Evolutionary conservation across 30 jellyfish, hydroid and myxozoan species (phyloP).

Genomic region (Aurelia coerulea): DNA sequence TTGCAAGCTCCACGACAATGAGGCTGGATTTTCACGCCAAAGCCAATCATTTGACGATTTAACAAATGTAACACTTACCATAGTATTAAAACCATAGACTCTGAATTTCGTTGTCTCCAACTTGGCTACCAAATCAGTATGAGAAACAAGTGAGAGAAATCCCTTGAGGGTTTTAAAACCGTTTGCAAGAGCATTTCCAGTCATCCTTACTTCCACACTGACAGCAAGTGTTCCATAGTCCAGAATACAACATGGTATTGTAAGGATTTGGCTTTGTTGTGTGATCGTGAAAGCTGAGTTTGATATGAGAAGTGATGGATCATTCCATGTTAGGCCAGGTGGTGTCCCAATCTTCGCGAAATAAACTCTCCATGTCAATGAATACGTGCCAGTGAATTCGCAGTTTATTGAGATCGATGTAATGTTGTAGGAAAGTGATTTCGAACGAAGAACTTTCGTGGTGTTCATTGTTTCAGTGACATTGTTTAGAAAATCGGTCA

Average conservation of each 20-base stretch:
- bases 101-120: constrained; percentile 14
- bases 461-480: not conserved
- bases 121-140: constrained; percentile 31
- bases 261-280: constrained; percentile 13
- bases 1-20: no score
- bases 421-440: constrained; percentile 9
- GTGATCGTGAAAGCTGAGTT: constrained; percentile 18
- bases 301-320: constrained; percentile 9
- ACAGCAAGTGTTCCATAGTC: constrained; percentile 49
- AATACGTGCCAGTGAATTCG: constrained; percentile 38
- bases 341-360: constrained; percentile 20
- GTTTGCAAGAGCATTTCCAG: constrained; percentile 17
- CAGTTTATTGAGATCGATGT: constrained; percentile 28
- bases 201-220: constrained; percentile 16
- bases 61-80: constrained; percentile 31
- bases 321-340: not conserved
- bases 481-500: not conserved
- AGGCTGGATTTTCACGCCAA: no score
- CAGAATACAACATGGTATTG: constrained; percentile 45
- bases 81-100: constrained; percentile 33
- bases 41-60: not conserved
- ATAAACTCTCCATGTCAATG: constrained; percentile 22
- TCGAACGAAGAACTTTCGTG: constrained; percentile 18
- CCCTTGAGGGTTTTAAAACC: constrained; percentile 15
- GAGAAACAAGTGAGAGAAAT: not conserved